phyloP scores from a whole-genome alignment of 2,888 invertebrate species.

The Bombylius discolor region DNA sequence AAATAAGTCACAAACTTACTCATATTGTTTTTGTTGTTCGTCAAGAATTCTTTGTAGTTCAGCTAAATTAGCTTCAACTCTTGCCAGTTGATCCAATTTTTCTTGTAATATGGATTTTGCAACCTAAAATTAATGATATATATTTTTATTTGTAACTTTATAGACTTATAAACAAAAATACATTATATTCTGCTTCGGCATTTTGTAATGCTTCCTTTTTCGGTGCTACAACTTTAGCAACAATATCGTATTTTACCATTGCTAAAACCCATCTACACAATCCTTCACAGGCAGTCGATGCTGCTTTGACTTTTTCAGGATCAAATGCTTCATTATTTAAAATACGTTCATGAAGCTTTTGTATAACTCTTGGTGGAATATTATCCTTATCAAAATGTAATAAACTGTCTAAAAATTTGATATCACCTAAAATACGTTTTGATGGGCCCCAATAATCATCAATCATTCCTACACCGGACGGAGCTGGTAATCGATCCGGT shows the following conservation, averaged over 20 bases:
- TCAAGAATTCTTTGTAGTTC: constrained; percentile 50
- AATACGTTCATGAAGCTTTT: constrained; percentile 68
- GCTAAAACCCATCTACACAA: constrained; percentile 92
- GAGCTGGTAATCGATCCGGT: constrained; percentile 73
- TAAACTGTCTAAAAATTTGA: constrained; percentile 80
- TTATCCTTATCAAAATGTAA: constrained; percentile 84
- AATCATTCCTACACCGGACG: constrained; percentile 66
- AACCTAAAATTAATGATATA: constrained; percentile 16
- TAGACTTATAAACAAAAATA: constrained; percentile 4
- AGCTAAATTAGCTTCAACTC: constrained; percentile 40
- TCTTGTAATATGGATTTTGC: constrained; percentile 50
- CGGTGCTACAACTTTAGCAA: constrained; percentile 83
- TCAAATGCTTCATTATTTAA: constrained; percentile 77
- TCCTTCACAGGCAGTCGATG: constrained; percentile 82
- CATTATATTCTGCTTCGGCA: constrained; percentile 68
- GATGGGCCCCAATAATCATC: constrained; percentile 94
- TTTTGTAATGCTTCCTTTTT: constrained; percentile 81
- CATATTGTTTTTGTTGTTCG: constrained; percentile 40
- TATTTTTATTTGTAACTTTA: neutral
- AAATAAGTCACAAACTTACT: constrained; percentile 18
- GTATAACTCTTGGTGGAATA: constrained; percentile 70
- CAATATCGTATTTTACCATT: constrained; percentile 87
- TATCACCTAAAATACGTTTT: constrained; percentile 74
- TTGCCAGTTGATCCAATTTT: constrained; percentile 45
- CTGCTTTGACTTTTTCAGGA: constrained; percentile 76